Base-by-base conservation (phyloP, 30 jellyfish, hydroid and myxozoan species). In the Phacellophora camtschatica region DNA sequence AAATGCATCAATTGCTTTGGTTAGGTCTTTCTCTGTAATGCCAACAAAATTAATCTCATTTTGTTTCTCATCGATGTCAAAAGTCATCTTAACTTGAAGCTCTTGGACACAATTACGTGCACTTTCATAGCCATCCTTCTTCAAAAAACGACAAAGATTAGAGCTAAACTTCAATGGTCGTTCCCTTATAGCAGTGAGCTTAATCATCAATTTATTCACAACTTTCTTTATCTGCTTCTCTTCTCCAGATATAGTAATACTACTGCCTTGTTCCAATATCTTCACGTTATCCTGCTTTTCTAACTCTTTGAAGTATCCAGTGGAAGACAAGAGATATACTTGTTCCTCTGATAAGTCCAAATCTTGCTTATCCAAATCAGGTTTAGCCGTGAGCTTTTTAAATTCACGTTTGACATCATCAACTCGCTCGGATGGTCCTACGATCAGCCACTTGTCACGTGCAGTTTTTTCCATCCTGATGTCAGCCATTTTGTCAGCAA, bases 1-100 rank as follows among this genome's bases (percentile, higher is more conserved):
- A 46, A 71, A 71, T 27, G 7, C 20, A 10, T 71, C 84, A 18
- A 71, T 71, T 45, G 71, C 84, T 1, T 28, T 43, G 7, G 30
- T 29, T 5, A 71, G 71, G 22, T 45, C 71, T 10, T 25, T 33
- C 13, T 71, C 56, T 12, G 70, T 7, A 30, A 71, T 23, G 24
- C 67, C 70, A 5, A 28, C 15, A 18, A 71, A 48, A 33, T 25
- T 20, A 15, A 46, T 51, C 30, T 33, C 56, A n/a, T 29, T 32
- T 22, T 50, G 11, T 19, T 18, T 10, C 5, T 28, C 19, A 29
- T 48, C 71, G 4, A 51, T 15, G 11, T 15, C 27, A 35, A 23
- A 71, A 32, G 29, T 71, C 3, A 71, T n/a, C 4, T 24, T 24
- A 24, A 61, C 19, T 22, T 32, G 23, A 25, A 31, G 70, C 23